Percentiles rank a stretch among this genome's conserved stretches.
Conservation (phyloP, 2,888 invertebrate species). For the Diabrotica balteata region DNA sequence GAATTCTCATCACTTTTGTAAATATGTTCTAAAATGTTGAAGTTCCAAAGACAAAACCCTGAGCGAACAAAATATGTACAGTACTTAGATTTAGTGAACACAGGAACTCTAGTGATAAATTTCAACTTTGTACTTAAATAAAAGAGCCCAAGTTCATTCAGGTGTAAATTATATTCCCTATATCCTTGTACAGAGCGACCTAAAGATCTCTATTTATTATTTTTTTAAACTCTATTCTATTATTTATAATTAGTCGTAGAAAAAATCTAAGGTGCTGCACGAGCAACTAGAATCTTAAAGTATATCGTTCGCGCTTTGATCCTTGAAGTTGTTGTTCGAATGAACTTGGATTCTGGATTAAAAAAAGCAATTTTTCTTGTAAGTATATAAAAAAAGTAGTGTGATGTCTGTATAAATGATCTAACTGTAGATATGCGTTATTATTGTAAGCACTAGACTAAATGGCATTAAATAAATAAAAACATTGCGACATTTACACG, state of each 20-base stretch:
- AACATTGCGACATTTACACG: constrained; percentile 50
- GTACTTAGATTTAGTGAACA: not conserved
- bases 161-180: too few relatives aligned
- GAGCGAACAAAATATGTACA: not conserved
- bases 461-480: constrained; percentile 54
- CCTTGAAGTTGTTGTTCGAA: not conserved
- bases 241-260: not conserved
- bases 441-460: constrained; percentile 58
- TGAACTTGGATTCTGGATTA: not conserved
- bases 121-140: too few relatives aligned
- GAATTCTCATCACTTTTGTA: not conserved
- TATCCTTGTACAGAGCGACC: too few relatives aligned
- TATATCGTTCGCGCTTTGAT: not conserved
- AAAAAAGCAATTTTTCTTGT: constrained; percentile 38
- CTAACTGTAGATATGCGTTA: constrained; percentile 58
- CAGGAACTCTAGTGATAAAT: too few relatives aligned
- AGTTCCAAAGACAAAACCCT: constrained; percentile 8
- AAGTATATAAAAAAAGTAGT: constrained; percentile 52
- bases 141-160: too few relatives aligned
- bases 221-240: too few relatives aligned
- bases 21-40: constrained; percentile 4
- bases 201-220: too few relatives aligned
- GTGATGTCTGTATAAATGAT: constrained; percentile 56
- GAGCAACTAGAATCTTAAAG: too few relatives aligned
- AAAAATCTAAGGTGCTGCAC: not conserved